Conservation (phyloP, 2,113 vertebrate species). For the Gymnorhina tibicen region DNA sequence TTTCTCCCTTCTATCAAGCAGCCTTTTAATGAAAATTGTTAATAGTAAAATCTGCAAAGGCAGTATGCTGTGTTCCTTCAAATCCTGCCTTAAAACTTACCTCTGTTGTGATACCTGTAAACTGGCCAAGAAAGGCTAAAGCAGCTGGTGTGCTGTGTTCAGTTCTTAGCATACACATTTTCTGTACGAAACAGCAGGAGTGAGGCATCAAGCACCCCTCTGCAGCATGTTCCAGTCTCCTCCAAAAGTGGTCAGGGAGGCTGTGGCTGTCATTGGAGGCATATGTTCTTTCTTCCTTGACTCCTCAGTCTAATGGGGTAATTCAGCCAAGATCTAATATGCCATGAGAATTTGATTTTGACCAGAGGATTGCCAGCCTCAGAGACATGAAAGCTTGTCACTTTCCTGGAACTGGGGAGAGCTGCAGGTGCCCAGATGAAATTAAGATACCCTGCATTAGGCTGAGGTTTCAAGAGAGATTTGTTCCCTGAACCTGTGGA, state of each 20-base stretch:
- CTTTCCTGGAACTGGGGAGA: background rate
- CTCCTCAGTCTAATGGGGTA: background rate
- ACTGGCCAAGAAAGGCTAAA: background rate
- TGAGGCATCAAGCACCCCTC: background rate
- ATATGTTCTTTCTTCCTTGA: background rate
- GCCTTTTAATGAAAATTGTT: background rate
- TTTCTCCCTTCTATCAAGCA: background rate
- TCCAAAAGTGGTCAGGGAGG: background rate
- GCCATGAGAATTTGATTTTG: background rate
- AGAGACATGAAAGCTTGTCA: background rate
- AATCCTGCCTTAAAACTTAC: background rate
- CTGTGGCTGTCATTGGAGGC: background rate
- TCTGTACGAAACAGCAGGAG: background rate
- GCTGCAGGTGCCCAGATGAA: background rate
- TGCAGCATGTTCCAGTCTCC: background rate
- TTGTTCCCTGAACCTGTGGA: background rate
- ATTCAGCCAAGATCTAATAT: background rate
- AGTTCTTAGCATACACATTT: background rate
- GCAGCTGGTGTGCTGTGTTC: background rate
- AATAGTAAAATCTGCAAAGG: background rate
- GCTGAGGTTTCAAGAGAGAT: background rate
- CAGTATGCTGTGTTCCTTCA: background rate
- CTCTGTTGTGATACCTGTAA: background rate
- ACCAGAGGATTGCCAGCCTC: background rate
- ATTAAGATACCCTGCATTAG: background rate